Evolutionary conservation across 1,140 invertebrate species (phyloP), one percentile per base, ranked within the genome.

Genomic region (Belonocnema kinseyi): DNA sequence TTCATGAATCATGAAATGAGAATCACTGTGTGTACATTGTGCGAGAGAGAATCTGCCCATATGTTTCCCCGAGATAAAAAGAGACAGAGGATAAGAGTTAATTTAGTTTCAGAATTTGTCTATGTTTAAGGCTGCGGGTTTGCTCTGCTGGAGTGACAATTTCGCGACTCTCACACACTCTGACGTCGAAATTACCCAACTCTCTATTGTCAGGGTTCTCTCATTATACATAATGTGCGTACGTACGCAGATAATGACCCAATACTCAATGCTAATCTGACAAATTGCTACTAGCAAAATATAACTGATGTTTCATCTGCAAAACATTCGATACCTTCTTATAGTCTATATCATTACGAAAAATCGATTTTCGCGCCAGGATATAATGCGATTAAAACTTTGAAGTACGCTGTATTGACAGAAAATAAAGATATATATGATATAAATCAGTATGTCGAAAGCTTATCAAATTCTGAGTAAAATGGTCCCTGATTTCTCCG

Each of bases 91-190:
- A 66, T 66, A 16, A n/a, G 40, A 66, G 61, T 66, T 66, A 66
- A 66, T 66, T 66, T 66, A 40, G 21, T 46, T 66, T 66, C 26
- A 66, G 61, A 66, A 66, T 66, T 66, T 66, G 61, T 66, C 61
- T 66, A 66, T 66, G 61, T 66, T 66, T 66, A 40, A 66, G 61
- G 61, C 61, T 46, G 26, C 61, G 61, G 33, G 61, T 66, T 66
- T 66, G 1, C 61, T 66, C 61, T 40, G 61, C 61, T 66, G 61
- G 61, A 66, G 61, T 66, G 61, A 66, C 61, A 66, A 66, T 66
- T 66, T 66, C 40, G 61, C 61, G 61, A 66, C 61, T 14, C 26
- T 66, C 61, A 33, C 61, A 66, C 61, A 66, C 26, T 33, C 26
- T 66, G 26, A 40, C 46, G 61, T 66, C 40, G 26, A 66, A 66